Evolutionary conservation across 2,113 vertebrate species (phyloP), one percentile per base, ranked within the genome.

Genomic region (Calyptomena viridis): DNA sequence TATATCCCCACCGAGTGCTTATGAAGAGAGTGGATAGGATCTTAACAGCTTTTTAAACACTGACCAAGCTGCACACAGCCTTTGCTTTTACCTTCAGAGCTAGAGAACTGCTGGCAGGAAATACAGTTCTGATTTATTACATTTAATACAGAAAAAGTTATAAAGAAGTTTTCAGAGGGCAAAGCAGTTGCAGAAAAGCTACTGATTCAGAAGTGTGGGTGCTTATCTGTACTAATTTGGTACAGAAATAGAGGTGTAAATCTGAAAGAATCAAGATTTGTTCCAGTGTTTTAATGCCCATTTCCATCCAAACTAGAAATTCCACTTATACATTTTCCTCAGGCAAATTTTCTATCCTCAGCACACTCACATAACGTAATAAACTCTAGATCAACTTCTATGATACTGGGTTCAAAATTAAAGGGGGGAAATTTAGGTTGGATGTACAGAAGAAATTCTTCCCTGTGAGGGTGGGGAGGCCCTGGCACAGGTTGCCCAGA

Each of bases 381-480:
- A 24, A 72, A 67, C 44, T 71, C 23, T 8, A 76, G 42, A 86
- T 64, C 52, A 84, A 67, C 11, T 18, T 72, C 17, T 40, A 1
- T 25, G 52, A n/a, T 53, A 44, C 13, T 56, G 62, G n/a, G 24
- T n/a, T 75, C 53, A 53, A 47, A 83, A 55, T 8, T 12, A 53
- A 75, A 53, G 53, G 47, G 24, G 14, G 60, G n/a, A 40, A 75
- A 68, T 47, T 40, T 47, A 89, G 30, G 28, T 46, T 47, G 52
- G 28, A 46, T 60, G 30, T 2, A 14, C 21, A 39, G 62, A 59
- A 40, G 28, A 18, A 60, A 21, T 24, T 44, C 9, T 59, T 46
- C 4, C 0, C 23, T 82, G 37, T 39, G 60, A 30, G 44, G 23
- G 19, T 20, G 10, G 0, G 0, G 4, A 59, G 27, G 18, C 37